Base-by-base conservation (phyloP, 2,113 vertebrate genomes). In the Orientallactaga bullata region DNA sequence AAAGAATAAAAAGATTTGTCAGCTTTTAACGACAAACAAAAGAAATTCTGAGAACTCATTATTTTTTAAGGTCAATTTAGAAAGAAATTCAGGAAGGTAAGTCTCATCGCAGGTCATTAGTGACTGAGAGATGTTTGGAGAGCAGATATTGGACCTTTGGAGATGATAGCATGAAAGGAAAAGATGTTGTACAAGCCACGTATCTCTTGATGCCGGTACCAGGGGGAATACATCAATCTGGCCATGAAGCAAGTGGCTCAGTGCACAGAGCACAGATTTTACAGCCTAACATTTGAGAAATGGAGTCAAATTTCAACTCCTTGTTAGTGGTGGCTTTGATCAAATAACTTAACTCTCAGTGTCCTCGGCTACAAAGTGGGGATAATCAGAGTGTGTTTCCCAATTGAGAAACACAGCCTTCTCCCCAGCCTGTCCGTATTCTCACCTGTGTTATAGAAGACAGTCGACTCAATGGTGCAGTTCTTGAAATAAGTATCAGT, bases 391-490 rank as follows among this genome's bases (percentile, higher is more conserved):
- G 30, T 21, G 5, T 39, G 16, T 35, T 58, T 80, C 85, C 84
- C 30, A 39, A 51, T 21, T 26, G 78, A 82, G 28, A 84, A n/a
- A n/a, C n/a, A n/a, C n/a, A n/a, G n/a, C 42, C 42, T 47, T 47
- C 42, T 47, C 42, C 42, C 42, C 42, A 47, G 42, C 42, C 42
- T 47, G 42, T 47, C 42, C 85, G 18, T 47, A 18, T 51, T 47
- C 87, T 96, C 97, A 99, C 99, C 99, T 39, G 99, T 99, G 97
- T 99, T 99, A 73, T 99, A 99, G 97, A 99, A 99, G 94, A 98
- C 26, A 0, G 99, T 99, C 32, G 98, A 98, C 95, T 98, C 98
- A 82, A 99, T 98, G 90, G 99, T 99, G 98, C 99, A 99, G 86
- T 99, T 99, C 98, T 99, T 99, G 68, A 99, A 99, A 97, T 99